Evolutionary conservation across 2,888 invertebrate genomes (phyloP).

Genomic region (Spilosoma lubricipeda): DNA sequence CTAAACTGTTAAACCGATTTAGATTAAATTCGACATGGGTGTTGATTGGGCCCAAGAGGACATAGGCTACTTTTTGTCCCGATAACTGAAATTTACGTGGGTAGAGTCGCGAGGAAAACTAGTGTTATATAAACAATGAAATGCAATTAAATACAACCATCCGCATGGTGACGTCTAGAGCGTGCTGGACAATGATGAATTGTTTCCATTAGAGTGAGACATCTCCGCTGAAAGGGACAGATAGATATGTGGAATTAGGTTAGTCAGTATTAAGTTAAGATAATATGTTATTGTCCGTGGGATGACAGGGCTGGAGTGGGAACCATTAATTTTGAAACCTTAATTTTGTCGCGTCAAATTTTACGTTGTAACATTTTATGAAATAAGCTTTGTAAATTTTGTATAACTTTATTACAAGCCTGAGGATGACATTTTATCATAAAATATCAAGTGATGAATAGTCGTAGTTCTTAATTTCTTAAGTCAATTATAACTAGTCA

Average conservation of each 20-base stretch:
- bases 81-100: too few species aligned
- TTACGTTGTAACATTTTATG: background rate
- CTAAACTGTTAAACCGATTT: too few species aligned
- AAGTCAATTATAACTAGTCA: background rate
- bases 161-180: constrained; percentile 20
- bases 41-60: too few species aligned
- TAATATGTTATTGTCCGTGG: constrained; percentile 43
- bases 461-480: background rate
- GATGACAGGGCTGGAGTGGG: constrained; percentile 22
- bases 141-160: constrained; percentile 25
- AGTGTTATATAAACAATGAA: constrained; percentile 11
- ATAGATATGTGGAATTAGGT: constrained; percentile 36
- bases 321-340: background rate
- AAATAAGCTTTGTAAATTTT: background rate
- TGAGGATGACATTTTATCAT: background rate
- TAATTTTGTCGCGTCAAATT: background rate
- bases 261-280: constrained; percentile 38
- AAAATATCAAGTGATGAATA: background rate
- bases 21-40: too few species aligned
- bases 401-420: background rate
- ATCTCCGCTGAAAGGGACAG: constrained; percentile 23
- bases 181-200: constrained; percentile 37
- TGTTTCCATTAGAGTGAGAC: constrained; percentile 37
- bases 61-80: too few species aligned
- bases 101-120: too few species aligned